These are phyloP conservation scores for Drosophila virilis DNA, from an alignment of 1,140 invertebrate species.

Conservation along the genomic window DNA sequence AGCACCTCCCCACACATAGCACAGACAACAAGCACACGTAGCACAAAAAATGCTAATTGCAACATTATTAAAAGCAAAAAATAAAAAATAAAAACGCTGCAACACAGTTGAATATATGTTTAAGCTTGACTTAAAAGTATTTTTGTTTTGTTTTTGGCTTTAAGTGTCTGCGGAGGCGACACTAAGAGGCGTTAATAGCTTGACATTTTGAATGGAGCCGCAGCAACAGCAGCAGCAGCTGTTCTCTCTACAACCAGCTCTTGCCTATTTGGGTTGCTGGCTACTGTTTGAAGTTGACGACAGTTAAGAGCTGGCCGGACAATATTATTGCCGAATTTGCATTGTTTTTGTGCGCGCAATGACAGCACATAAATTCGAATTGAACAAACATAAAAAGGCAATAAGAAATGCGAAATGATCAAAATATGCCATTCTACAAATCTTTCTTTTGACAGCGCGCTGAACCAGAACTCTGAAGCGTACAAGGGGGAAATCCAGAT, in stretches of 20 bases:
- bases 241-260: background rate
- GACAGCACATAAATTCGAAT: slow-evolving; percentile 49
- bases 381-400: slow-evolving; percentile 21
- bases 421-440: slow-evolving; percentile 40
- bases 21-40: slow-evolving; percentile 28
- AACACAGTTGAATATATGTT: slow-evolving; percentile 4
- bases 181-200: slow-evolving; percentile 81
- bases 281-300: slow-evolving; percentile 62
- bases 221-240: slow-evolving; percentile 17
- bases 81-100: slow-evolving; percentile 34
- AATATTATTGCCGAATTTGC: slow-evolving; percentile 46
- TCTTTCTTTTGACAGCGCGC: slow-evolving; percentile 30
- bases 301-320: slow-evolving; percentile 23
- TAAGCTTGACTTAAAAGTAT: slow-evolving; percentile 9
- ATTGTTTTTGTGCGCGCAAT: slow-evolving; percentile 16
- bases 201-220: slow-evolving; percentile 75
- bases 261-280: slow-evolving; percentile 65
- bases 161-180: slow-evolving; percentile 79
- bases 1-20: slow-evolving; percentile 38
- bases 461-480: slow-evolving; percentile 60
- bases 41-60: slow-evolving; percentile 73
- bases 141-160: slow-evolving; percentile 21
- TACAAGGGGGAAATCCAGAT: slow-evolving; percentile 28
- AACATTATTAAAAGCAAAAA: slow-evolving; percentile 55
- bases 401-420: slow-evolving; percentile 22